phyloP scores from a whole-genome alignment of 2,113 vertebrate species.

The Motacilla tschutschensis region DNA sequence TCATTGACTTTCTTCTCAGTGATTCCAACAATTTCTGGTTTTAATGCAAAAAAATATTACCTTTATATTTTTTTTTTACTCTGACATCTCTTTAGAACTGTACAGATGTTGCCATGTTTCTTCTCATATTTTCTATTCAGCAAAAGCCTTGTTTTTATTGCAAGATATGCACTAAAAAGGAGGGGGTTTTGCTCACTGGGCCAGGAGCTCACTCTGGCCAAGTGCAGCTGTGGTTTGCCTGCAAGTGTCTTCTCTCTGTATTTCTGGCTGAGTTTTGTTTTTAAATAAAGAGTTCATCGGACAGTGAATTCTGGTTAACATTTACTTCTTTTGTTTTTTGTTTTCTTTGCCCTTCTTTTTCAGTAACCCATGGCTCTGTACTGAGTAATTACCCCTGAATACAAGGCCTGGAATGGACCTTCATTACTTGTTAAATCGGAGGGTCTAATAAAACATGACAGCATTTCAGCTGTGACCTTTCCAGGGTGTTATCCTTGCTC shows the following conservation, averaged over 20 bases:
- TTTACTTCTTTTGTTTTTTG: slow-evolving; percentile 56
- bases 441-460: slow-evolving; percentile 74
- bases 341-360: slow-evolving; percentile 89
- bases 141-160: slow-evolving; percentile 29
- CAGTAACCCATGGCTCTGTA: slow-evolving; percentile 99
- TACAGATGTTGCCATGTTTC: neutral
- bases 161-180: slow-evolving; percentile 12
- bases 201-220: neutral
- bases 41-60: slow-evolving; percentile 7
- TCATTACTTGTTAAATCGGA: slow-evolving; percentile 77
- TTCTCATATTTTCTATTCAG: neutral
- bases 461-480: slow-evolving; percentile 62
- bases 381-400: slow-evolving; percentile 89
- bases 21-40: neutral
- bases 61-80: neutral
- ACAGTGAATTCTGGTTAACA: slow-evolving; percentile 71
- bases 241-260: slow-evolving; percentile 21
- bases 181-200: neutral
- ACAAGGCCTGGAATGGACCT: slow-evolving; percentile 83
- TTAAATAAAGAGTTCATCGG: slow-evolving; percentile 57
- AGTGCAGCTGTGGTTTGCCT: neutral
- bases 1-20: slow-evolving; percentile 43
- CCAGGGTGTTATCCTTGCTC: slow-evolving; percentile 35
- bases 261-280: slow-evolving; percentile 49
- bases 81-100: neutral